Evolutionary conservation across 2,113 vertebrate genomes (phyloP).

Genomic region (Rhinogobius similis): DNA sequence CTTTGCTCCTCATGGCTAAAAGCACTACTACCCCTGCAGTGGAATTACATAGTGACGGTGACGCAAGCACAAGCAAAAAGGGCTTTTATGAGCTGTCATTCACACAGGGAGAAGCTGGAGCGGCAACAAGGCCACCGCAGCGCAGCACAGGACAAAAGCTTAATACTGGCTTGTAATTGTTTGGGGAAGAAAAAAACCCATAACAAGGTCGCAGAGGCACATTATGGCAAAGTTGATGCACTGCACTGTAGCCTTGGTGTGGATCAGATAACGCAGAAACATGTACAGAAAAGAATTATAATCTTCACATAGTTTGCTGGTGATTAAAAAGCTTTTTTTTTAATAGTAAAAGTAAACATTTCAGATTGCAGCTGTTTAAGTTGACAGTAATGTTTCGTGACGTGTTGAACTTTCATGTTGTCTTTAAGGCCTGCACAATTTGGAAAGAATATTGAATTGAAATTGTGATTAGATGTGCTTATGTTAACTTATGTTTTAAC

Average conservation of each 20-base stretch:
- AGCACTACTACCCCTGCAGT: constrained; percentile 66
- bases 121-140: constrained; percentile 65
- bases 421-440: too few relatives aligned
- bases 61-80: constrained; percentile 61
- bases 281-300: constrained; percentile 16
- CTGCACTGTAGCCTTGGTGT: constrained; percentile 44
- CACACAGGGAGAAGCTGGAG: constrained; percentile 57
- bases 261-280: constrained; percentile 29
- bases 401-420: neutral
- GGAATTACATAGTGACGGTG: constrained; percentile 65
- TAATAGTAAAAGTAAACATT: neutral
- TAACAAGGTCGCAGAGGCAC: constrained; percentile 64
- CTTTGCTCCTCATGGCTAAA: constrained; percentile 67
- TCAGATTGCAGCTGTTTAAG: neutral
- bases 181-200: constrained; percentile 31
- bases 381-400: neutral
- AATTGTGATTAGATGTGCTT: too few relatives aligned
- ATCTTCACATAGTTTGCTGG: too few relatives aligned
- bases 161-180: constrained; percentile 65
- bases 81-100: constrained; percentile 74
- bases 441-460: too few relatives aligned
- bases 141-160: constrained; percentile 67
- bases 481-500: too few relatives aligned
- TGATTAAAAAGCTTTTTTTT: too few relatives aligned
- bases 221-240: constrained; percentile 41